These are phyloP conservation scores for Apteryx owenii DNA, from an alignment of 2,113 vertebrate species.

Conservation along the genomic window DNA sequence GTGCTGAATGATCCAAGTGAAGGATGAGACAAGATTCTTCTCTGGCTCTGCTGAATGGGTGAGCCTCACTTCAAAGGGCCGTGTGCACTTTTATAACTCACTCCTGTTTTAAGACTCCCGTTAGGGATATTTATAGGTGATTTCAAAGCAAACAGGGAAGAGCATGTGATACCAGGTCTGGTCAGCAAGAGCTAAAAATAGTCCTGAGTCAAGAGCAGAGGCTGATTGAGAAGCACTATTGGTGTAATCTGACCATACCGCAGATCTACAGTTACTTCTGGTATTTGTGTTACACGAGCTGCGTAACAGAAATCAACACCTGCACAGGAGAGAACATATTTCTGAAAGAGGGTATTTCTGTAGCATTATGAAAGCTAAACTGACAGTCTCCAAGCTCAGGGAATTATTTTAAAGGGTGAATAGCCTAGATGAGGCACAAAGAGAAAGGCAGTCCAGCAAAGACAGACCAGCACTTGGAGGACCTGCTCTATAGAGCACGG, in stretches of 20 bases:
- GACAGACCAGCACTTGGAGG: neutral
- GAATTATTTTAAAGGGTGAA: neutral
- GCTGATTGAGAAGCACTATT: neutral
- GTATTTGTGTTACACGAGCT: no score
- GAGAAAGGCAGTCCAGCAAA: neutral
- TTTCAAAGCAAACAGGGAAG: constrained; percentile 20
- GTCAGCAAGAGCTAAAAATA: constrained; percentile 64
- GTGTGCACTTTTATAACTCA: neutral
- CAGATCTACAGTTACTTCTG: neutral
- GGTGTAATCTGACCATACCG: neutral
- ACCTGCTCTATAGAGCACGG: neutral
- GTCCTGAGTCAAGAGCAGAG: neutral
- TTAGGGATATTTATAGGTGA: neutral
- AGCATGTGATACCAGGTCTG: neutral
- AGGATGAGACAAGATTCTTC: neutral
- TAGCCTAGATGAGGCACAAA: neutral
- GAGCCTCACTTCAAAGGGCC: neutral
- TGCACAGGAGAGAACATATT: neutral
- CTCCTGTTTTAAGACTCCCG: neutral
- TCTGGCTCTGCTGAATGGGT: neutral
- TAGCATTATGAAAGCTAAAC: neutral
- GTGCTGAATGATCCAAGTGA: neutral
- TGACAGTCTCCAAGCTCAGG: neutral
- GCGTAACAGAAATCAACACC: neutral
- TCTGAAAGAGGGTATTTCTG: rapidly evolving